phyloP scores from a whole-genome alignment of 2,113 vertebrate genomes.

The Halichoeres trimaculatus region DNA sequence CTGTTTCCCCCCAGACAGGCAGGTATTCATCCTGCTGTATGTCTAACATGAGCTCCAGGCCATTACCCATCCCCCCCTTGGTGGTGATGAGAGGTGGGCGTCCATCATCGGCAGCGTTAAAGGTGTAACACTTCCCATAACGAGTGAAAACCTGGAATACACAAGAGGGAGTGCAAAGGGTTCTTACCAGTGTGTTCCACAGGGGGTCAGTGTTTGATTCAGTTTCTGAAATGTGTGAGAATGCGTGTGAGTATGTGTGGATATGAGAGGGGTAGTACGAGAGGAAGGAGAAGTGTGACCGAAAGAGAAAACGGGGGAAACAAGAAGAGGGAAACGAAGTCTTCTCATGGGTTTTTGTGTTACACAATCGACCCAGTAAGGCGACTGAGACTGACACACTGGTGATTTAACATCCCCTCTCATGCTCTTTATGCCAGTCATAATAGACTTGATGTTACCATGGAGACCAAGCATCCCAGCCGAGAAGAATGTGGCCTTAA shows the following conservation, averaged over 20 bases:
- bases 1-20: conserved; percentile 97
- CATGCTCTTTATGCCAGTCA: conserved; percentile 65
- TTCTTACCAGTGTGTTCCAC: conserved; percentile 52
- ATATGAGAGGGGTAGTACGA: not conserved
- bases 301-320: not conserved
- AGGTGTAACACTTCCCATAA: conserved; percentile 98
- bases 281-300: conserved; percentile 12
- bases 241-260: not conserved
- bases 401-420: conserved; percentile 54
- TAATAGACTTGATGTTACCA: conserved; percentile 74
- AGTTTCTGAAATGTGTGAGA: conserved; percentile 4
- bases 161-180: conserved; percentile 12
- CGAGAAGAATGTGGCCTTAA: conserved; percentile 48
- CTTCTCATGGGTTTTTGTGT: conserved; percentile 46
- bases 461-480: conserved; percentile 70
- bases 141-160: conserved; percentile 92
- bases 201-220: conserved; percentile 72
- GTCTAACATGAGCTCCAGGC: conserved; percentile 98
- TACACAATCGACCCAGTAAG: conserved; percentile 54
- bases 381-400: conserved; percentile 43
- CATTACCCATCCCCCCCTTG: conserved; percentile 97
- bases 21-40: conserved; percentile 98
- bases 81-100: conserved; percentile 89
- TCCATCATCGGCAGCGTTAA: conserved; percentile 91
- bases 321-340: conserved; percentile 7